phyloP scores from a whole-genome alignment of 2,888 invertebrate species.

The Lasioglossum vierecki region DNA sequence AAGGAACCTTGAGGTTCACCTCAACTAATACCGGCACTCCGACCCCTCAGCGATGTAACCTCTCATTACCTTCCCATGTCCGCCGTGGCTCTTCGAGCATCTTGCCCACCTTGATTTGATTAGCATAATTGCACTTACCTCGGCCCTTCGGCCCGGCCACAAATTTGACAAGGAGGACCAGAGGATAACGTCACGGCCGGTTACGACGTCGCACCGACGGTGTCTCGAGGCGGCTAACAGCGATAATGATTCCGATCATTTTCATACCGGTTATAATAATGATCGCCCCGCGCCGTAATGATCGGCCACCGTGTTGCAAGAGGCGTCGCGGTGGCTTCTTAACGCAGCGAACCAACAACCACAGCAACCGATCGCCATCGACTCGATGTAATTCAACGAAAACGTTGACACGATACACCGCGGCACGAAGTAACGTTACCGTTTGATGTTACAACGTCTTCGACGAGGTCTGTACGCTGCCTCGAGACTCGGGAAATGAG shows the following conservation, averaged over 20 bases:
- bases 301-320: constrained; percentile 48
- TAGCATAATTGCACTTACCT: constrained; percentile 81
- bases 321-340: constrained; percentile 42
- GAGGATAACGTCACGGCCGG: constrained; percentile 18
- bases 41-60: constrained; percentile 75
- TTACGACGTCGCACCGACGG: constrained; percentile 12
- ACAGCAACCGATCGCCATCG: not conserved
- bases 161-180: constrained; percentile 68
- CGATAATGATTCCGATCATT: constrained; percentile 58
- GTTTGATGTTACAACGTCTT: constrained; percentile 19
- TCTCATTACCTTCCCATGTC: constrained; percentile 78
- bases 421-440: constrained; percentile 1
- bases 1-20: constrained; percentile 78
- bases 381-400: constrained; percentile 43
- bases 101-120: constrained; percentile 81
- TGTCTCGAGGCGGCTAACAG: constrained; percentile 25
- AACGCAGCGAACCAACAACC: constrained; percentile 17
- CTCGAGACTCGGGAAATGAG: not conserved
- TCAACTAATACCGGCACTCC: constrained; percentile 80
- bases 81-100: constrained; percentile 71
- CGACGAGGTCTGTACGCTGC: not conserved
- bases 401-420: not conserved
- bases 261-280: constrained; percentile 53
- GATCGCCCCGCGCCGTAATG: constrained; percentile 31
- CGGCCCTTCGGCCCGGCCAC: constrained; percentile 60